Percentiles rank a stretch among this genome's conserved stretches.
Evolutionary conservation across 2,797 vertebrate species (phyloP).

Genomic region (Adrianichthys oophorus): DNA sequence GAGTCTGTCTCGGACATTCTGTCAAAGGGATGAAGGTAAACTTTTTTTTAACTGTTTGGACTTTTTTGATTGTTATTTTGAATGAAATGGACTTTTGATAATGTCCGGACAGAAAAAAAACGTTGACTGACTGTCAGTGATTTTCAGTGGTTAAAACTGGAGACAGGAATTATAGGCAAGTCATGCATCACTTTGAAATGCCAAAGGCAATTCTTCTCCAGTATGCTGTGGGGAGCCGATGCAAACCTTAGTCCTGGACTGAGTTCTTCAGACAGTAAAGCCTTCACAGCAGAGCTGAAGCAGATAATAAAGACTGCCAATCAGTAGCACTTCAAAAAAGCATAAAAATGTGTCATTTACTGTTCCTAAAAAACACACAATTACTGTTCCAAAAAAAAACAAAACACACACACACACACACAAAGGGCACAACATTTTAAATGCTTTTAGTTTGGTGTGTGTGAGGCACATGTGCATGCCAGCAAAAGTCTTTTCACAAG

Average conservation of each 20-base stretch:
- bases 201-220: slow-evolving; percentile 55
- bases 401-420: too few species aligned
- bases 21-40: too few species aligned
- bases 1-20: too few species aligned
- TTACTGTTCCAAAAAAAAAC: too few species aligned
- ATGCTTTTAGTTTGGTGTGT: not conserved
- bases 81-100: slow-evolving; percentile 43
- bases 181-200: slow-evolving; percentile 59
- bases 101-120: slow-evolving; percentile 37
- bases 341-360: slow-evolving; percentile 17
- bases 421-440: slow-evolving; percentile 1
- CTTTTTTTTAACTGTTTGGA: slow-evolving; percentile 39
- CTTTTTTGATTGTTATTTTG: slow-evolving; percentile 34
- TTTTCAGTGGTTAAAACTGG: slow-evolving; percentile 52
- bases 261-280: slow-evolving; percentile 29
- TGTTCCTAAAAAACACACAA: slow-evolving; percentile 4
- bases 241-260: slow-evolving; percentile 45
- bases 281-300: slow-evolving; percentile 45
- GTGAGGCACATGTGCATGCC: slow-evolving; percentile 7
- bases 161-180: slow-evolving; percentile 56
- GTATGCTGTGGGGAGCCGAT: slow-evolving; percentile 29
- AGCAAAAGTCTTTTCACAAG: slow-evolving; percentile 2
- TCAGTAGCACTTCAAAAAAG: slow-evolving; percentile 19
- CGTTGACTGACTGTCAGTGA: slow-evolving; percentile 53
- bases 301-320: slow-evolving; percentile 49